Conservation (phyloP, 2,113 vertebrate species). For the Forbesichthys papilliferus region DNA sequence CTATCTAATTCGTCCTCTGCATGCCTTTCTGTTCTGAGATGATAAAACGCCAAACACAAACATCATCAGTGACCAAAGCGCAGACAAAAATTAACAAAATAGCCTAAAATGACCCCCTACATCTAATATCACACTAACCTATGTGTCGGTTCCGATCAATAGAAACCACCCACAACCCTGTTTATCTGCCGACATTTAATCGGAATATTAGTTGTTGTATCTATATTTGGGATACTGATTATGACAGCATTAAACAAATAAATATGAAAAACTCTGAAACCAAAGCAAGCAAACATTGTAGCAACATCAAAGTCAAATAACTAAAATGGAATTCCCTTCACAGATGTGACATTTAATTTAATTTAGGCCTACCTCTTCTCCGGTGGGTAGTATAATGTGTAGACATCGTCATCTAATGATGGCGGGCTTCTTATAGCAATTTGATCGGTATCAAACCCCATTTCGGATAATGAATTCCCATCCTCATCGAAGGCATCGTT, state of each 20-base stretch:
- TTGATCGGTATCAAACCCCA: conserved; percentile 84
- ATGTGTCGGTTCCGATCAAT: not conserved
- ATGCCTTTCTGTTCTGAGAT: conserved; percentile 85
- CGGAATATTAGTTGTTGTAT: conserved; percentile 7
- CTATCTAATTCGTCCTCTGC: conserved; percentile 92
- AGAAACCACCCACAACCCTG: not conserved
- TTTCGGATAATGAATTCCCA: conserved; percentile 85
- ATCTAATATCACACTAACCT: conserved; percentile 16
- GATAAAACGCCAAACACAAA: conserved; percentile 80
- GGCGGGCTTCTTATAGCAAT: conserved; percentile 85
- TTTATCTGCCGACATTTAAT: not conserved
- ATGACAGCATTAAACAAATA: conserved; percentile 66
- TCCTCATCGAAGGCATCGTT: conserved; percentile 91
- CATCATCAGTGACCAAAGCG: conserved; percentile 72
- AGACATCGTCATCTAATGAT: conserved; percentile 84
- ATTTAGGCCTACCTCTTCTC: conserved; percentile 85
- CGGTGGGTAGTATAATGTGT: conserved; percentile 84
- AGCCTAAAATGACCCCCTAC: conserved; percentile 62
- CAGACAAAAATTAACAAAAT: conserved; percentile 63
- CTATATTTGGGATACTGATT: conserved; percentile 61
- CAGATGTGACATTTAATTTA: not conserved
- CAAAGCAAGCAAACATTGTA: conserved; percentile 66
- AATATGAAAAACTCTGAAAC: conserved; percentile 60
- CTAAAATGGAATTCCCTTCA: conserved; percentile 28
- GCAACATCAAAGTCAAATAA: conserved; percentile 43